Evolutionary conservation across 2,797 vertebrate species (phyloP).

Genomic region (Clarias platycephalus): DNA sequence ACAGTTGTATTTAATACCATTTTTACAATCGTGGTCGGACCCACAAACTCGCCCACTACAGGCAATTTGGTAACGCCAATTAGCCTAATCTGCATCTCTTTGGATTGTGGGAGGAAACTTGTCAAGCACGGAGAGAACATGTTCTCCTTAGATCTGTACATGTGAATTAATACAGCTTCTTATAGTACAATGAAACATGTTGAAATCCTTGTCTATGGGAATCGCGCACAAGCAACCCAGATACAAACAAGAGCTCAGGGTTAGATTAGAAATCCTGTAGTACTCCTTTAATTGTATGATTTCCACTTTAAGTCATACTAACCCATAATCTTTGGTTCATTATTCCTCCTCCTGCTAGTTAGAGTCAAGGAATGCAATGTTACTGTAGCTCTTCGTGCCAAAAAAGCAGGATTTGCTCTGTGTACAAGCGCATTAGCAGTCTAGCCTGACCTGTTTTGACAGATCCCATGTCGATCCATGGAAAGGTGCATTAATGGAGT

Average conservation of each 20-base stretch:
- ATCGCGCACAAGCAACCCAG: background rate
- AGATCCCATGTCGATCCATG: background rate
- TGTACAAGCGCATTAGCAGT: conserved; percentile 33
- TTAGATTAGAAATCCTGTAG: background rate
- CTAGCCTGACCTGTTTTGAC: conserved; percentile 39
- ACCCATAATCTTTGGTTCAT: background rate
- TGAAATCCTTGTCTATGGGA: background rate
- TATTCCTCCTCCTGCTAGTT: background rate
- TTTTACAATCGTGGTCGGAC: no score
- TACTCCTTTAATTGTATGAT: background rate
- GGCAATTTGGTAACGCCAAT: no score
- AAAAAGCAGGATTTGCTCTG: conserved; percentile 36
- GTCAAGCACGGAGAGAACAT: no score
- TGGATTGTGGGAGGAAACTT: no score
- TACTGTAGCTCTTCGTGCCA: conserved; percentile 4
- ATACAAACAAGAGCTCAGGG: background rate
- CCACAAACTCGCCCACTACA: no score
- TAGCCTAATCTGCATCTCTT: no score
- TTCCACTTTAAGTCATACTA: background rate
- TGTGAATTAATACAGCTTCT: background rate
- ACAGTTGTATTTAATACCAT: no score
- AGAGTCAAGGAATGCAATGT: background rate
- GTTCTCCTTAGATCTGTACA: no score
- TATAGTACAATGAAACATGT: background rate
- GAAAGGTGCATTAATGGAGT: background rate